Conservation (phyloP, 1,140 invertebrate species). For the Ceratoteleas bidentatus region DNA sequence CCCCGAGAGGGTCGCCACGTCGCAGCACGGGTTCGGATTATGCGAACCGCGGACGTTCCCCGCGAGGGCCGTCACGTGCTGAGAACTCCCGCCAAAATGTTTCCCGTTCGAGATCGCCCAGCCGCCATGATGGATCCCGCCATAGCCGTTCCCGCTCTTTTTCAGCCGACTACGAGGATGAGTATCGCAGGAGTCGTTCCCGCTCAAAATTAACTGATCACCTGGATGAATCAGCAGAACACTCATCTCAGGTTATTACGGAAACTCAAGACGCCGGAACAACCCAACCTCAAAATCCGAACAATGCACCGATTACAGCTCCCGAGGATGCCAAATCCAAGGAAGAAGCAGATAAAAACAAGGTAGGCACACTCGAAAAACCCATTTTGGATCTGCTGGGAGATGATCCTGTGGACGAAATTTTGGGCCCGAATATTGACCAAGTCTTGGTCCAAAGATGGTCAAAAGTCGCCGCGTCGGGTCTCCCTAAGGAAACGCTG, state of each 20-base stretch:
- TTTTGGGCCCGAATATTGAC: background rate
- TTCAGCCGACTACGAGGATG: no score
- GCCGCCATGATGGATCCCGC: background rate
- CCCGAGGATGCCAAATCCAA: no score
- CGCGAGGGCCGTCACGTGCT: constrained; percentile 3
- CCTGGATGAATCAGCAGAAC: no score
- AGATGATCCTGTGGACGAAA: background rate
- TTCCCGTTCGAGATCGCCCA: background rate
- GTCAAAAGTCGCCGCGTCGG: background rate
- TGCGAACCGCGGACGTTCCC: background rate
- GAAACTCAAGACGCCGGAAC: no score
- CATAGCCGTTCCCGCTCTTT: no score
- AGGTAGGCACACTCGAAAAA: background rate
- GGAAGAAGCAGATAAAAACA: no score
- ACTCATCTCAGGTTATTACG: no score
- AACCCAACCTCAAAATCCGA: no score
- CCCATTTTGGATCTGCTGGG: background rate
- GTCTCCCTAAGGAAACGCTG: background rate
- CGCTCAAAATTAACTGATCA: no score
- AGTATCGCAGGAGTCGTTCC: no score
- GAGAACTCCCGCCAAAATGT: background rate
- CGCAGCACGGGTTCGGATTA: background rate
- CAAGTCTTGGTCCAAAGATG: background rate
- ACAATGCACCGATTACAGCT: no score
- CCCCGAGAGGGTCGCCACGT: constrained; percentile 2